Conservation (phyloP, 2,888 invertebrate genomes). For the Artemia sp. region DNA sequence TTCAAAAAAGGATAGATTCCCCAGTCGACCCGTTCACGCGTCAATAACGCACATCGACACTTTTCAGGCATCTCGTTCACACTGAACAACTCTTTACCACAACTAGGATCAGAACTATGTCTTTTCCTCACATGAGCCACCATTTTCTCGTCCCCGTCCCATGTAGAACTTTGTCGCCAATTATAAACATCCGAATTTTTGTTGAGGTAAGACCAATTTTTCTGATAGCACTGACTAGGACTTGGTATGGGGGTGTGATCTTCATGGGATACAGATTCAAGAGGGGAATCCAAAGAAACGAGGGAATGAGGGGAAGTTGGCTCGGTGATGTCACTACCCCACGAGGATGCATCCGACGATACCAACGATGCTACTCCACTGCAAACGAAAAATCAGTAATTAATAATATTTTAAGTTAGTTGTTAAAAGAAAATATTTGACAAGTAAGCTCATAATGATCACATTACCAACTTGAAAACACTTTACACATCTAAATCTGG, state of each 20-base stretch:
- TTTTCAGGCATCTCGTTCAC: conserved; percentile 2
- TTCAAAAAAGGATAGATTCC: not conserved
- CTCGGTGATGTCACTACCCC: conserved; percentile 16
- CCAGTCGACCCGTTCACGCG: conserved; percentile 6
- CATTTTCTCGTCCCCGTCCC: conserved; percentile 11
- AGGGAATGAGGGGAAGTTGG: conserved; percentile 8
- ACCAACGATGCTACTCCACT: conserved; percentile 10
- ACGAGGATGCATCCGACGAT: conserved; percentile 14
- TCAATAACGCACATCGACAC: not conserved
- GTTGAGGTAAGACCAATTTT: conserved; percentile 11
- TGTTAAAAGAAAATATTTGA: no score
- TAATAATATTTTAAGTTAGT: no score
- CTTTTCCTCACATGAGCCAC: conserved; percentile 7
- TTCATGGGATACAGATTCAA: not conserved
- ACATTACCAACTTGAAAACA: no score
- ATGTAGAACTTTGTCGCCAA: conserved; percentile 11
- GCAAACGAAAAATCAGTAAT: not conserved
- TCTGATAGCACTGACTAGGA: conserved; percentile 3
- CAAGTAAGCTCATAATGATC: no score
- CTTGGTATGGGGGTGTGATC: conserved; percentile 13
- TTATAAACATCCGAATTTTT: not conserved
- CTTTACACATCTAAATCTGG: no score
- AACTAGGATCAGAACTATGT: conserved; percentile 4
- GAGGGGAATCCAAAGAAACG: conserved; percentile 10
- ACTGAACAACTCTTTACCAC: not conserved